These are phyloP conservation scores for Serripes groenlandicus DNA, from an alignment of 2,888 invertebrate species.

Conservation along the genomic window DNA sequence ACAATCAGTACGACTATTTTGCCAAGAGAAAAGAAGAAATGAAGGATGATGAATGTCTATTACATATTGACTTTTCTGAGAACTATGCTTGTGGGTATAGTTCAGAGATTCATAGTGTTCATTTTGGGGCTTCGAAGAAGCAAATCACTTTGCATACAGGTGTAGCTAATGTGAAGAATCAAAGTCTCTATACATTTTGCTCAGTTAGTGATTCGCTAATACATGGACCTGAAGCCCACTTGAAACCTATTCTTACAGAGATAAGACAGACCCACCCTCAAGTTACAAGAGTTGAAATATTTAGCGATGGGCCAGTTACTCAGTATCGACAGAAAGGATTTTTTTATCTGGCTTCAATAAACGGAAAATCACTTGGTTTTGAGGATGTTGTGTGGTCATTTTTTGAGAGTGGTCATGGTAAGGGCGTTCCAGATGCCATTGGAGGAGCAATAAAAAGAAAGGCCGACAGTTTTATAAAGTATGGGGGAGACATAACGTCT, in stretches of 20 bases:
- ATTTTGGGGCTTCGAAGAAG: conserved; percentile 59
- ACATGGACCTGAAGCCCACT: conserved; percentile 84
- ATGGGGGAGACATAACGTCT: not conserved
- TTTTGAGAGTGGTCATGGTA: conserved; percentile 83
- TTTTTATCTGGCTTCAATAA: conserved; percentile 74
- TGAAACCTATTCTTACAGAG: conserved; percentile 77
- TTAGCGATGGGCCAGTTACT: conserved; percentile 80
- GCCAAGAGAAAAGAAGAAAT: not conserved
- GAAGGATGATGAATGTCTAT: not conserved
- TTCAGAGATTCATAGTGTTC: conserved; percentile 59
- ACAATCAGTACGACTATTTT: conserved; percentile 10
- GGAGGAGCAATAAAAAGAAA: conserved; percentile 76
- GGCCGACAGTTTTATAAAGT: not conserved
- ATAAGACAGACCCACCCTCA: conserved; percentile 56
- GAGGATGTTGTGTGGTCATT: conserved; percentile 79
- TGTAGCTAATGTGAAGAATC: conserved; percentile 10
- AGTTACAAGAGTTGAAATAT: conserved; percentile 54
- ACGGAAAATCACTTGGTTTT: conserved; percentile 66
- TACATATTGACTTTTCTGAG: conserved; percentile 52
- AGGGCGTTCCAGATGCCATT: conserved; percentile 82
- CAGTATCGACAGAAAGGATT: conserved; percentile 85
- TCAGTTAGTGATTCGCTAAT: conserved; percentile 76
- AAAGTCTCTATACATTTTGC: conserved; percentile 65
- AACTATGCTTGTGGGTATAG: conserved; percentile 49
- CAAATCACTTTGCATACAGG: conserved; percentile 64